Evolutionary conservation across 2,888 invertebrate genomes (phyloP).

Genomic region (Eulithis testata): DNA sequence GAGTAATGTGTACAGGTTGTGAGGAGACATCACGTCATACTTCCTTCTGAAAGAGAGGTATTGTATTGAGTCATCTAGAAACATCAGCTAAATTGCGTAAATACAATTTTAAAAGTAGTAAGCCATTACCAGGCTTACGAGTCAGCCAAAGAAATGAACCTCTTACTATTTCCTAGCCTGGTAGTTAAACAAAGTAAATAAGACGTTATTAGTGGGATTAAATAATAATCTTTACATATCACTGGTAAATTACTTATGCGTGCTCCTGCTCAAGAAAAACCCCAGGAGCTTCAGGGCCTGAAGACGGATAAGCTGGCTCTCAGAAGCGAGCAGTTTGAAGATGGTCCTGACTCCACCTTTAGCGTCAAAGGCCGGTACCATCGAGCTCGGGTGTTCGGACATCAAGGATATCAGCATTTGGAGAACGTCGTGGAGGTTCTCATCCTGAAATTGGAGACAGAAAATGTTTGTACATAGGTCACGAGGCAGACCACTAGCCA

Average conservation of each 20-base stretch:
- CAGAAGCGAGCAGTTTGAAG: slow-evolving; percentile 97
- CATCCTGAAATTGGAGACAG: slow-evolving; percentile 87
- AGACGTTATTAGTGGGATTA: too few relatives aligned
- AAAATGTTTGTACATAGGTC: too few relatives aligned
- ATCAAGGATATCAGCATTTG: slow-evolving; percentile 98
- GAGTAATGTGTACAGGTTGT: slow-evolving; percentile 98
- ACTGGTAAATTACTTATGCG: slow-evolving; percentile 90
- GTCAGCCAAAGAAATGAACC: background rate
- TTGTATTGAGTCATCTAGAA: background rate
- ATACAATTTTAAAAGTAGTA: background rate
- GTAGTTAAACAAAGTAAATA: slow-evolving; percentile 1
- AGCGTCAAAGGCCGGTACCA: slow-evolving; percentile 99
- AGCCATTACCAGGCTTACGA: background rate
- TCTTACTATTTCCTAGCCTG: slow-evolving; percentile 1
- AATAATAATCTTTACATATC: too few relatives aligned
- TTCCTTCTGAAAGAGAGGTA: slow-evolving; percentile 88
- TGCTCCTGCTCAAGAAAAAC: slow-evolving; percentile 98
- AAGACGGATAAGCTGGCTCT: slow-evolving; percentile 97
- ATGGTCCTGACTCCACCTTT: slow-evolving; percentile 98
- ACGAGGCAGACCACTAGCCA: too few relatives aligned
- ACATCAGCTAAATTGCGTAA: background rate
- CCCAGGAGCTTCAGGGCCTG: slow-evolving; percentile 98
- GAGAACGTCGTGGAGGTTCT: slow-evolving; percentile 98
- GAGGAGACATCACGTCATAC: slow-evolving; percentile 99
- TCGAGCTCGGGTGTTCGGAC: slow-evolving; percentile 99